phyloP scores from a whole-genome alignment of 1,140 invertebrate species.

The Lucilia cuprina region DNA sequence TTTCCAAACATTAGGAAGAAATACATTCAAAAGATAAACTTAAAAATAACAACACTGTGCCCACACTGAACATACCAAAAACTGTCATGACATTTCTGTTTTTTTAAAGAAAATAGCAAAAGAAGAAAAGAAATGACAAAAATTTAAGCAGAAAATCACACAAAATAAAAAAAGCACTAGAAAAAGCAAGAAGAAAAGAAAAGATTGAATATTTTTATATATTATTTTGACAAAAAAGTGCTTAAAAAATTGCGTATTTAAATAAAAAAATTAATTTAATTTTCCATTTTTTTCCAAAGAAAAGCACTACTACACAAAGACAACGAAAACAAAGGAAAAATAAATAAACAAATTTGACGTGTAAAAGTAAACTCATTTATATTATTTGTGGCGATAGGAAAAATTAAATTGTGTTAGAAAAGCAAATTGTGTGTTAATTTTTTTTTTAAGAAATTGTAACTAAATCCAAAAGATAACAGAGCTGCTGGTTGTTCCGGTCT shows the following conservation, averaged over 20 bases:
- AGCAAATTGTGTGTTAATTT: not conserved
- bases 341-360: not conserved
- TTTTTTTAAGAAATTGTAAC: not conserved
- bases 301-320: not conserved
- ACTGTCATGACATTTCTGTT: not conserved
- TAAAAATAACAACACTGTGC: not conserved
- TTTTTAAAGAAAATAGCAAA: not conserved
- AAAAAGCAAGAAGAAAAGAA: not conserved
- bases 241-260: constrained; percentile 14
- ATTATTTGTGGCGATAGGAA: not conserved
- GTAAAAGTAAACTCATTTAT: not conserved
- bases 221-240: constrained; percentile 14
- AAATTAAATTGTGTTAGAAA: not conserved
- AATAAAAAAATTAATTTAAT: not conserved
- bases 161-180: constrained; percentile 4
- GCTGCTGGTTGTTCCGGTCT: not conserved
- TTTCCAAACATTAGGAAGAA: too few relatives aligned
- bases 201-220: constrained; percentile 9
- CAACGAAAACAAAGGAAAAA: not conserved
- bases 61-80: not conserved
- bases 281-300: not conserved
- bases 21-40: not conserved
- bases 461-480: not conserved
- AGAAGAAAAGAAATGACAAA: not conserved
- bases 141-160: constrained; percentile 1